phyloP scores from a whole-genome alignment of 1,140 invertebrate genomes.

The Drosophila sproati region DNA sequence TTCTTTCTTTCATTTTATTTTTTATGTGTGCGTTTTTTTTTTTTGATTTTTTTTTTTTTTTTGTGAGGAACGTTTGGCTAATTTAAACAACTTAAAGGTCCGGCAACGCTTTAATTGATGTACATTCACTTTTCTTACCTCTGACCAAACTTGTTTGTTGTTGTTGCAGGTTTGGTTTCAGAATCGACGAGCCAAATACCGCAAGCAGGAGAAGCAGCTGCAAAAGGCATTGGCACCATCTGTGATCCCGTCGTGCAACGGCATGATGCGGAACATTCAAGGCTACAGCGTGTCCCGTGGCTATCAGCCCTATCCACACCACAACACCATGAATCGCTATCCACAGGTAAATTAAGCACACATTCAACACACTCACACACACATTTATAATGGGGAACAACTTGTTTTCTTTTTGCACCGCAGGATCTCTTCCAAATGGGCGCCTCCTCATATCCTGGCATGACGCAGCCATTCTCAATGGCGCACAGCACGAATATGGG shows the following conservation, averaged over 20 bases:
- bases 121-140: not conserved
- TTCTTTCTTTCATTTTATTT: not conserved
- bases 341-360: constrained; percentile 89
- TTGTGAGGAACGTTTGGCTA: constrained; percentile 11
- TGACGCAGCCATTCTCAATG: constrained; percentile 98
- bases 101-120: constrained; percentile 47
- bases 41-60: not conserved
- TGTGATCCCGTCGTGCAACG: constrained; percentile 96
- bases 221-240: constrained; percentile 96
- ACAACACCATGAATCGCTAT: constrained; percentile 96
- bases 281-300: constrained; percentile 91
- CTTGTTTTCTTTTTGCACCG: constrained; percentile 12
- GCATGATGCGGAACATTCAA: constrained; percentile 98
- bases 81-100: constrained; percentile 49
- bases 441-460: constrained; percentile 94
- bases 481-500: constrained; percentile 95
- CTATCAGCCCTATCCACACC: constrained; percentile 97
- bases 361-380: not conserved
- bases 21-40: not conserved
- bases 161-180: constrained; percentile 90
- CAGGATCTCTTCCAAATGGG: constrained; percentile 91
- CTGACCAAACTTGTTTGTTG: not conserved
- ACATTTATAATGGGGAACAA: not conserved
- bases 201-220: constrained; percentile 98
- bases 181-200: constrained; percentile 98